Evolutionary conservation across 1,140 invertebrate species (phyloP).

Genomic region (Centruroides vittatus): DNA sequence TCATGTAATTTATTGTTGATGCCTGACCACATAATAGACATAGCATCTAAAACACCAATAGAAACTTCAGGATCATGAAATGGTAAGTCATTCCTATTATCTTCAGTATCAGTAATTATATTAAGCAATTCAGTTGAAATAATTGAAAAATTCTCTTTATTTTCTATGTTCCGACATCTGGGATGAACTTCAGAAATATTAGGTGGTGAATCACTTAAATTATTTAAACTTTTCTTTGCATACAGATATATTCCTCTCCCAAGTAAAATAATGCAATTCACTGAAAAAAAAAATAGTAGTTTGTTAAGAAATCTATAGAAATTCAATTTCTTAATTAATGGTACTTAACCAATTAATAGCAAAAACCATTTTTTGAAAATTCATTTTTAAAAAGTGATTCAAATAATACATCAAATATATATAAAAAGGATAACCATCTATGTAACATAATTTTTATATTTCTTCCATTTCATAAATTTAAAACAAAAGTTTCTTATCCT

Average conservation of each 20-base stretch:
- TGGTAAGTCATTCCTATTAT: not conserved
- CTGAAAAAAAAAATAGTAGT: not conserved
- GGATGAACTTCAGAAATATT: not conserved
- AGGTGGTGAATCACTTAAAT: slow-evolving; percentile 1
- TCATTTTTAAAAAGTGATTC: too few species aligned
- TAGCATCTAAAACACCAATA: not conserved
- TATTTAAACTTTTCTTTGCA: not conserved
- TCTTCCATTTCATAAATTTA: too few species aligned
- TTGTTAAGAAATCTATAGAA: too few species aligned
- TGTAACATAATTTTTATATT: too few species aligned
- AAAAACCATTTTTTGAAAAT: too few species aligned
- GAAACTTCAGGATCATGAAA: slow-evolving; percentile 2
- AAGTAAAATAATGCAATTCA: not conserved
- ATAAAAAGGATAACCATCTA: too few species aligned
- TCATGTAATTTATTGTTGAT: not conserved
- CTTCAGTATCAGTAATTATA: not conserved
- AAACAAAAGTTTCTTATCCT: too few species aligned
- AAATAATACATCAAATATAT: too few species aligned
- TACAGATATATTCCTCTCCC: not conserved
- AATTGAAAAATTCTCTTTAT: not conserved
- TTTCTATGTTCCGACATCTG: not conserved
- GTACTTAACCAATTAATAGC: too few species aligned
- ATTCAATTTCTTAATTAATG: too few species aligned
- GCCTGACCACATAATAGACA: not conserved
- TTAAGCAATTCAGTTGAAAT: not conserved